Evolutionary conservation across 2,888 invertebrate species (phyloP).

Genomic region (Magallana nippona): DNA sequence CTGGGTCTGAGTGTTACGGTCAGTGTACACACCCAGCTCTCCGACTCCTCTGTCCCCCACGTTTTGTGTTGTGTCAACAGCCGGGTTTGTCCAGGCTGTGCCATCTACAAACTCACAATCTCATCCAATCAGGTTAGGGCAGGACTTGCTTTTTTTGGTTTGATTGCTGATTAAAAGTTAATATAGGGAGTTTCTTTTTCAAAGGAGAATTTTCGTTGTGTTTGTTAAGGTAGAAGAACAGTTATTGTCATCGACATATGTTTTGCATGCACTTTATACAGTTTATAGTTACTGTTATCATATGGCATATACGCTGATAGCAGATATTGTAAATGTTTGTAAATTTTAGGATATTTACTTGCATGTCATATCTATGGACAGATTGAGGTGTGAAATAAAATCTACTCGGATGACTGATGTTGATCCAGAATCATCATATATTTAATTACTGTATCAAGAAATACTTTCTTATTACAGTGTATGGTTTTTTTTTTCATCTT

Average conservation of each 20-base stretch:
- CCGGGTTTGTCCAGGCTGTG: slow-evolving; percentile 81
- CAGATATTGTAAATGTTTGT: background rate
- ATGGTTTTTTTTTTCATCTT: slow-evolving; percentile 50
- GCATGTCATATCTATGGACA: background rate
- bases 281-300: background rate
- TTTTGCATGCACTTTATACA: too few species aligned
- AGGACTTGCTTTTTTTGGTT: too few species aligned
- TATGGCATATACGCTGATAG: background rate
- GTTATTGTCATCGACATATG: too few species aligned
- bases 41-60: slow-evolving; percentile 73
- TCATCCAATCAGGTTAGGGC: slow-evolving; percentile 80
- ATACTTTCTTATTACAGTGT: background rate
- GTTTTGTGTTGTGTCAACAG: slow-evolving; percentile 83
- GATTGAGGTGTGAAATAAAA: too few species aligned
- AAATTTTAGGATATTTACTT: background rate
- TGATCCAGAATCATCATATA: too few species aligned
- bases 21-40: slow-evolving; percentile 65
- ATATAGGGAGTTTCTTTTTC: too few species aligned
- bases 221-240: too few species aligned
- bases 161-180: too few species aligned
- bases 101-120: slow-evolving; percentile 82
- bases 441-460: background rate
- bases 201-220: too few species aligned
- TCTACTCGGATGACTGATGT: too few species aligned
- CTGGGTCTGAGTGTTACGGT: slow-evolving; percentile 61